Evolutionary conservation across 2,888 invertebrate genomes (phyloP).

Genomic region (Pedicia rivosa): DNA sequence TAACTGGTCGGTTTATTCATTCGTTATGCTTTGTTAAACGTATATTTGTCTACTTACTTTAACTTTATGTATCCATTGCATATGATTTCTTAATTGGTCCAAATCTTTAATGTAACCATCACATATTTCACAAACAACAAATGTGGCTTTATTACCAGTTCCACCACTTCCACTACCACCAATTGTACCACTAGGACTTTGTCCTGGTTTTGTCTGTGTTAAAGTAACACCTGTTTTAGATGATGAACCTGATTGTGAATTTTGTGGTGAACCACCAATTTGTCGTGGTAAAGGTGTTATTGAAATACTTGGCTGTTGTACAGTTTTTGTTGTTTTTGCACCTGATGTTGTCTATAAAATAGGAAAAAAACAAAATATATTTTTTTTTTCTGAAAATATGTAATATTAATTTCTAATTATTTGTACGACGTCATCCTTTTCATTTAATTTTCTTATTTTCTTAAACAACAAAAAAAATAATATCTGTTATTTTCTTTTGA

Average conservation of each 20-base stretch:
- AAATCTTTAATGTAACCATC: constrained; percentile 93
- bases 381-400: constrained; percentile 7
- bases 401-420: too few species aligned
- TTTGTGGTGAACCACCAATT: constrained; percentile 24
- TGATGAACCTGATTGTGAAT: constrained; percentile 49
- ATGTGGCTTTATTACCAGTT: constrained; percentile 56
- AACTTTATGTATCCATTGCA: constrained; percentile 97
- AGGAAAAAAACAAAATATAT: neutral
- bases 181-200: constrained; percentile 37
- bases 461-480: too few species aligned
- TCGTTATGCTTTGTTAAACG: neutral
- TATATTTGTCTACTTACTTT: constrained; percentile 32
- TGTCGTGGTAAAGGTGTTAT: constrained; percentile 75
- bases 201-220: constrained; percentile 33
- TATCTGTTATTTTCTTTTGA: too few species aligned
- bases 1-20: neutral
- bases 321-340: constrained; percentile 12
- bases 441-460: too few species aligned
- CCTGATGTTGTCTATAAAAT: constrained; percentile 5
- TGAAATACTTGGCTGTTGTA: constrained; percentile 75
- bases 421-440: too few species aligned
- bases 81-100: constrained; percentile 85
- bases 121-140: constrained; percentile 93
- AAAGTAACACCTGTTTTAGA: constrained; percentile 36
- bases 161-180: constrained; percentile 86